Evolutionary conservation across 2,888 invertebrate species (phyloP).

Genomic region (Adineta ricciae): DNA sequence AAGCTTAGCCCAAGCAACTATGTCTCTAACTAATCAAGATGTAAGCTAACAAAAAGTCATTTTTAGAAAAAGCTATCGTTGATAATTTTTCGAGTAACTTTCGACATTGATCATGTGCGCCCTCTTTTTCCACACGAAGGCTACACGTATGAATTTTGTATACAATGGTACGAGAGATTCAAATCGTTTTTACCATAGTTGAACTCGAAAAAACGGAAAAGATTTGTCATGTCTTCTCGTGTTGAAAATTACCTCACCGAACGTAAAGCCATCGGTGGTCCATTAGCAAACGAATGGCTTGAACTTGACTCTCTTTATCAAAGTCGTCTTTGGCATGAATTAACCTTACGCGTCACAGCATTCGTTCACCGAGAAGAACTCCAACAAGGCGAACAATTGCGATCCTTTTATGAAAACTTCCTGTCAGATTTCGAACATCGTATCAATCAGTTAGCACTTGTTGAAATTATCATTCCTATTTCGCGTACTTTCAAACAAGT

Average conservation of each 20-base stretch:
- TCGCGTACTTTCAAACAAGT: conserved; percentile 25
- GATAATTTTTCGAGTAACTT: too few species aligned
- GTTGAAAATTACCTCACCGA: conserved; percentile 28
- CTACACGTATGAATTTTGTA: too few species aligned
- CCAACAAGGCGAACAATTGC: conserved; percentile 2
- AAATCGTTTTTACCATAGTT: background rate
- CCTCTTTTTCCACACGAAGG: too few species aligned
- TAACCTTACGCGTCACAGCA: conserved; percentile 35
- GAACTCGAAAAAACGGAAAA: background rate
- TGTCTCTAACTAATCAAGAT: too few species aligned
- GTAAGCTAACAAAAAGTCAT: too few species aligned
- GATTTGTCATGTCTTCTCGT: background rate
- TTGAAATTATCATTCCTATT: conserved; percentile 33
- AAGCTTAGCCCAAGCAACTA: too few species aligned
- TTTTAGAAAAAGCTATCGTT: too few species aligned
- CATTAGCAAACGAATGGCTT: conserved; percentile 29
- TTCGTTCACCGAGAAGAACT: conserved; percentile 27
- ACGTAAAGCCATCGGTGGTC: conserved; percentile 15
- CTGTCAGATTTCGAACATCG: conserved; percentile 32
- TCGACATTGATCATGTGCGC: too few species aligned
- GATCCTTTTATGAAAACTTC: conserved; percentile 26
- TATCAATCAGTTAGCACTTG: conserved; percentile 31
- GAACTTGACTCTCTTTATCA: conserved; percentile 29
- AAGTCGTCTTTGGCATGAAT: conserved; percentile 38
- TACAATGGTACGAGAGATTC: too few species aligned